Evolutionary conservation across 2,888 invertebrate genomes (phyloP), one percentile per base, ranked within the genome.

Genomic region (Dyspetes luteomarginatus): DNA sequence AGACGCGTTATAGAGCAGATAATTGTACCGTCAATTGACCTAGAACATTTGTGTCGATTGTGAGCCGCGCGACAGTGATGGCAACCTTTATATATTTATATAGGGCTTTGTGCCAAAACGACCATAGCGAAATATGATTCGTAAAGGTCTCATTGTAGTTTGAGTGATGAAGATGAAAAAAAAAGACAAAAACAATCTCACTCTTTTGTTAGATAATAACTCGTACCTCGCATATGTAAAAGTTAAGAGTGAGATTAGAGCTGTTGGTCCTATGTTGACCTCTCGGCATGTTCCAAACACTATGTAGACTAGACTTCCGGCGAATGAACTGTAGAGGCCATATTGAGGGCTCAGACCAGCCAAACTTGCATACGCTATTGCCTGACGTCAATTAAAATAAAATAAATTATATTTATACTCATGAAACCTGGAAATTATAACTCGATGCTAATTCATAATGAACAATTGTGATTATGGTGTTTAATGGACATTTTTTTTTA

Each of bases 291-390:
- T 96, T 0, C 97, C 97, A 90, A 97, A 94, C n/a, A 96, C 81
- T 17, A 95, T 94, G 92, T 97, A 97, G 15, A 97, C 93, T 86
- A 97, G 95, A 78, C 96, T 95, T 3, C 97, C 97, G 87, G 95
- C 94, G 85, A 97, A 95, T 0, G 96, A 95, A 0, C 96, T 96
- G 92, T 97, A 97, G n/a, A 97, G 93, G 0, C 97, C 97, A 93
- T 96, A 97, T 95, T 97, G 94, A 1, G 90, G 87, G 15, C 85
- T 83, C 28, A 90, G 68, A 15, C 89, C 89, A 0, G 90, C 90
- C 68, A 90, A 77, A 75, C 88, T 85, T 12, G 90, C 89, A 65
- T 90, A 90, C n/a, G 90, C 90, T 69, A 90, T 90, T 43, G 90
- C 90, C 90, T 90, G 78, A 1, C 78, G 84, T 62, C 4, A 41